Evolutionary conservation across 1,140 invertebrate species (phyloP).

Genomic region (Colletes latitarsis): DNA sequence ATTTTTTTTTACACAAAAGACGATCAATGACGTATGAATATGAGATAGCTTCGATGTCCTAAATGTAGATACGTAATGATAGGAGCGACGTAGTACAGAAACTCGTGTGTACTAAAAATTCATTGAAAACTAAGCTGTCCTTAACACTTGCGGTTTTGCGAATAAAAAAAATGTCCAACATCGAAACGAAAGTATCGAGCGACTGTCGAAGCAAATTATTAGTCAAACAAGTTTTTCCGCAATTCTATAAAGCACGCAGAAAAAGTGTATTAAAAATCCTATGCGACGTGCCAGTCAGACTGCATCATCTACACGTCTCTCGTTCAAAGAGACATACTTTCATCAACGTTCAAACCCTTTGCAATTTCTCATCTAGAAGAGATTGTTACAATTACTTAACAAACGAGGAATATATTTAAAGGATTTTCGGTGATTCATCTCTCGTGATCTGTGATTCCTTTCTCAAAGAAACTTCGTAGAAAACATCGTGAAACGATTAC

Average conservation of each 20-base stretch:
- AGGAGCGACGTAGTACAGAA: background rate
- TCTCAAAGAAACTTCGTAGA: background rate
- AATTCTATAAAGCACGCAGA: background rate
- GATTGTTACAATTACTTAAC: background rate
- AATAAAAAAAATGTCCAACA: background rate
- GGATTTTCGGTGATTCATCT: background rate
- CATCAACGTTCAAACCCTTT: background rate
- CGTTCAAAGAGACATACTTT: background rate
- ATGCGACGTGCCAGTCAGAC: background rate
- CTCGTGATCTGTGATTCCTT: background rate
- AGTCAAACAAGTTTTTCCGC: background rate
- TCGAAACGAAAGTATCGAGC: background rate
- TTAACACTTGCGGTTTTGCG: background rate
- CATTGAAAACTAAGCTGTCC: background rate
- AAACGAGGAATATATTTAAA: background rate
- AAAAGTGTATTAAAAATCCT: background rate
- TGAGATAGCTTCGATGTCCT: background rate
- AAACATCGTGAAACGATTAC: background rate
- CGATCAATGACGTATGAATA: slow-evolving; percentile 2
- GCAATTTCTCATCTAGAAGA: background rate
- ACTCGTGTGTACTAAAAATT: background rate
- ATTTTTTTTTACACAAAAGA: background rate
- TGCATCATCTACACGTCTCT: background rate
- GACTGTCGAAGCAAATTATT: background rate
- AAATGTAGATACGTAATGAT: background rate